Percentiles rank a stretch among this genome's conserved stretches.
Conservation (phyloP, 2,113 vertebrate species). For the Cyprinodon tularosa region DNA sequence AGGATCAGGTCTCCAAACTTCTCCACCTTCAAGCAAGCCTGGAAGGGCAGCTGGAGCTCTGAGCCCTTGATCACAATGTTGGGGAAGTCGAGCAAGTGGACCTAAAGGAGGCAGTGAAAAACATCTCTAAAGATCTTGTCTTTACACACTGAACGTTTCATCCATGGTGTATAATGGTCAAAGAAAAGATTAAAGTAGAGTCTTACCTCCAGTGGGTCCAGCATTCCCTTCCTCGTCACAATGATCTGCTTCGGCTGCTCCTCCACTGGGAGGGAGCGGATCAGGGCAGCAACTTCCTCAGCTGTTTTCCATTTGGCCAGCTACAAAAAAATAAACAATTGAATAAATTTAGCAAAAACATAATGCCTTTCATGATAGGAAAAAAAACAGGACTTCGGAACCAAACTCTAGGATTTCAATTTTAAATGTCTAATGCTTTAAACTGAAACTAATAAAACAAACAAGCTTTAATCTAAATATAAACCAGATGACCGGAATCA, state of each 20-base stretch:
- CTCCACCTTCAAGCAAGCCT: slow-evolving; percentile 98
- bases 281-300: slow-evolving; percentile 97
- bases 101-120: slow-evolving; percentile 73
- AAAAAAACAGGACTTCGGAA: not conserved
- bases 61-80: slow-evolving; percentile 99
- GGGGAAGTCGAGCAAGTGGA: slow-evolving; percentile 98
- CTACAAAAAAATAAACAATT: slow-evolving; percentile 69
- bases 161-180: not conserved
- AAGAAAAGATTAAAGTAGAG: not conserved
- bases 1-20: slow-evolving; percentile 99
- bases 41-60: slow-evolving; percentile 97
- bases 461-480: not conserved
- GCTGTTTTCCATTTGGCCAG: slow-evolving; percentile 99
- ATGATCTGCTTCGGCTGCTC: slow-evolving; percentile 99
- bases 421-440: not conserved
- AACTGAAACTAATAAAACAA: not conserved
- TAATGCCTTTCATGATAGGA: not conserved
- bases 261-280: slow-evolving; percentile 96
- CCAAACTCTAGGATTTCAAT: not conserved
- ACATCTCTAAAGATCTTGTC: not conserved
- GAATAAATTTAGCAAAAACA: not conserved
- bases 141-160: not conserved
- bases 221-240: slow-evolving; percentile 97
- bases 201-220: slow-evolving; percentile 95
- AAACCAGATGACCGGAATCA: not conserved